phyloP scores from a whole-genome alignment of 2,888 invertebrate species.

The Metacarcinus magister region DNA sequence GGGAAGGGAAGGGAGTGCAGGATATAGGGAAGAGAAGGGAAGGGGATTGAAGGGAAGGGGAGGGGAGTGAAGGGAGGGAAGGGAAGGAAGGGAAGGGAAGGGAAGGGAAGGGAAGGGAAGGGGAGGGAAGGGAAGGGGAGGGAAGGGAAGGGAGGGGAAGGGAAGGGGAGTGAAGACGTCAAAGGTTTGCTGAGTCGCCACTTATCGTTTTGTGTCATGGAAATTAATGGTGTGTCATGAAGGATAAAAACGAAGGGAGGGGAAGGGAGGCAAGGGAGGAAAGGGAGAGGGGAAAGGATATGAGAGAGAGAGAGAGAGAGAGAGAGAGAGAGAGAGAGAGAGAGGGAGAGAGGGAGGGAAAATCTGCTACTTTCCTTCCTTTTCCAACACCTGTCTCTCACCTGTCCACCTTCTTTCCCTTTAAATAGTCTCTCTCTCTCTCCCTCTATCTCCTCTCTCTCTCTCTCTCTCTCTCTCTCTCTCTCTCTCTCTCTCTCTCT shows the following conservation, averaged over 20 bases:
- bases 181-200: slow-evolving; percentile 48
- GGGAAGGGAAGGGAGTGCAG: too few relatives aligned
- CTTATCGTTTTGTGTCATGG: slow-evolving; percentile 56
- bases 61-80: too few relatives aligned
- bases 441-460: not conserved
- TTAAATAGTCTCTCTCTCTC: too few relatives aligned
- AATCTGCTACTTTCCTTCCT: not conserved
- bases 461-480: not conserved
- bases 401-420: too few relatives aligned
- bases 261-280: too few relatives aligned
- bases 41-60: too few relatives aligned
- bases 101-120: too few relatives aligned
- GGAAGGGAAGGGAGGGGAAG: not conserved
- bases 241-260: slow-evolving; percentile 46
- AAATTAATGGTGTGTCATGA: slow-evolving; percentile 60
- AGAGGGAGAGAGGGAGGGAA: not conserved
- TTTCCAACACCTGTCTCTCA: not conserved
- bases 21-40: too few relatives aligned
- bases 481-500: not conserved
- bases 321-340: not conserved
- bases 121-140: too few relatives aligned
- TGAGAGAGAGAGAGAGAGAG: not conserved
- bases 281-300: not conserved
- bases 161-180: slow-evolving; percentile 38
- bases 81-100: too few relatives aligned